Conservation (phyloP, 2,888 invertebrate species). For the Ommatoiulus sabulosus region DNA sequence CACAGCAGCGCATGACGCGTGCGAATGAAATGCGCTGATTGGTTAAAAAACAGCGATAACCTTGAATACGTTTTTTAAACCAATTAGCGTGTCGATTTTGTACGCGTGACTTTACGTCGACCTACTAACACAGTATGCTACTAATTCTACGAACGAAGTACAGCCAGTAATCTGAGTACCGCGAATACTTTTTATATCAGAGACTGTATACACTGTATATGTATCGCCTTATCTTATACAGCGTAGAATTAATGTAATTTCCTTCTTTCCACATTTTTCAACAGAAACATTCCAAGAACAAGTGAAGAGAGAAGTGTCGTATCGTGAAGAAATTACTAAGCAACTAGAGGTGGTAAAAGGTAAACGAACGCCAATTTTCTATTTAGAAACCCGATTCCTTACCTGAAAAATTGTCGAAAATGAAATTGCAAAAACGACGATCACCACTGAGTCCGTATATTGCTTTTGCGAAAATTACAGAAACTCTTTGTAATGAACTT, state of each 20-base stretch:
- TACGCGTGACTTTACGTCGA: too few species aligned
- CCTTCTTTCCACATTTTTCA: not conserved
- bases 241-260: not conserved
- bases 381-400: not conserved
- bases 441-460: not conserved
- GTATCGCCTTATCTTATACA: too few species aligned
- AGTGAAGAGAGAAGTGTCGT: slow-evolving; percentile 65
- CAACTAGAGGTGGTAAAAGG: slow-evolving; percentile 67
- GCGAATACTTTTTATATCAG: too few species aligned
- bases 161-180: too few species aligned
- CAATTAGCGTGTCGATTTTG: too few species aligned
- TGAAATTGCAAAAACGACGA: slow-evolving; percentile 34
- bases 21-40: too few species aligned
- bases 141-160: too few species aligned
- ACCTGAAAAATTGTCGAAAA: slow-evolving; percentile 39
- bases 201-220: too few species aligned
- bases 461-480: slow-evolving; percentile 61
- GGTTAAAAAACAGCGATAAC: too few species aligned
- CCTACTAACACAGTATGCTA: too few species aligned
- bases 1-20: too few species aligned
- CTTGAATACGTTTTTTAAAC: too few species aligned
- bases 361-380: slow-evolving; percentile 59
- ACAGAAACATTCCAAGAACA: slow-evolving; percentile 66
- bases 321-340: slow-evolving; percentile 66
- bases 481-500: slow-evolving; percentile 65